Percentiles rank a stretch among this genome's conserved stretches.
Conservation (phyloP, 2,888 invertebrate genomes). For the Meloe dianella region DNA sequence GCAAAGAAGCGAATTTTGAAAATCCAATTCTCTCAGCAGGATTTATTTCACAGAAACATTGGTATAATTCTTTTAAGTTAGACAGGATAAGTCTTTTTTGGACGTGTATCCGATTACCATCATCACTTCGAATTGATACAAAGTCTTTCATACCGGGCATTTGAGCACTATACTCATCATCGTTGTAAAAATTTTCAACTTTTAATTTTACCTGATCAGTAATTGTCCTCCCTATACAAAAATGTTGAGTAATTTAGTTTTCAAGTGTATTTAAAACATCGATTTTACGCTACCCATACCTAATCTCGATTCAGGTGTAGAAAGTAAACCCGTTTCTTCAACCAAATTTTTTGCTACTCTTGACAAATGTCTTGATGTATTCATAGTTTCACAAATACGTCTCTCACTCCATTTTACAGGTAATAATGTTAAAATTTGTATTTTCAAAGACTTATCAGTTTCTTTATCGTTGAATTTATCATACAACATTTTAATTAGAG, state of each 20-base stretch:
- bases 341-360: not conserved
- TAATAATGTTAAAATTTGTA: not conserved
- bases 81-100: not conserved
- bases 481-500: too few relatives aligned
- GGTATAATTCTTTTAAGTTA: conserved; percentile 10
- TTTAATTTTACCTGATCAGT: not conserved
- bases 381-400: not conserved
- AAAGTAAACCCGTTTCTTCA: not conserved
- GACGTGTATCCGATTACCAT: not conserved
- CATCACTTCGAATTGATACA: not conserved
- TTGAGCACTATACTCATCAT: not conserved
- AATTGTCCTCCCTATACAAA: not conserved
- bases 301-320: not conserved
- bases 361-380: not conserved
- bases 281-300: not conserved
- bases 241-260: too few relatives aligned
- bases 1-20: conserved; percentile 12
- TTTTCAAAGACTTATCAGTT: not conserved
- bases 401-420: not conserved
- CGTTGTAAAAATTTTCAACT: not conserved
- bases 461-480: too few relatives aligned
- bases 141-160: conserved; percentile 2
- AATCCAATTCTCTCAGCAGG: conserved; percentile 4
- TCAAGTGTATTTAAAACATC: too few relatives aligned
- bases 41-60: not conserved